Percentiles rank a stretch among this genome's conserved stretches.
These are phyloP conservation scores for Catocala fraxini DNA, from an alignment of 2,888 invertebrate genomes.

Conservation along the genomic window DNA sequence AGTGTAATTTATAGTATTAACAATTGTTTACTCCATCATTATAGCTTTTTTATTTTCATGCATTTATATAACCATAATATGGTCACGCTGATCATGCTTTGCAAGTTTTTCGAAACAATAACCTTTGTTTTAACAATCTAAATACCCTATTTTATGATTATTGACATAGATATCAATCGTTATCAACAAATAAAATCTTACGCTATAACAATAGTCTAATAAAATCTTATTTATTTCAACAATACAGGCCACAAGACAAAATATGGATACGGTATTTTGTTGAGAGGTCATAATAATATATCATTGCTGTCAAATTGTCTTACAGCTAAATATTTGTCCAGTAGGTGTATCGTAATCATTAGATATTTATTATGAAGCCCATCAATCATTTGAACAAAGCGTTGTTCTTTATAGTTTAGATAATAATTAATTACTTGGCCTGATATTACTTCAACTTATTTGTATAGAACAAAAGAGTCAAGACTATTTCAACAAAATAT, in stretches of 20 bases:
- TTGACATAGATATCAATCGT: neutral
- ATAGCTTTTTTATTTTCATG: no score
- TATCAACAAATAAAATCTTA: neutral
- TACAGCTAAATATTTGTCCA: slow-evolving; percentile 51
- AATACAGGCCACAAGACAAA: slow-evolving; percentile 21
- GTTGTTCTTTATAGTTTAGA: slow-evolving; percentile 41
- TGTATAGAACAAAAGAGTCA: no score
- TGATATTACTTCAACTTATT: no score
- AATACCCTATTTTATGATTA: no score
- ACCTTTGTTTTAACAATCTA: no score
- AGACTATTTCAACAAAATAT: no score
- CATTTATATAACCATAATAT: no score
- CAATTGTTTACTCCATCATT: no score
- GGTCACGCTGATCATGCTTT: no score
- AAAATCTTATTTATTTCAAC: slow-evolving; percentile 2
- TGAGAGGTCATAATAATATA: slow-evolving; percentile 42
- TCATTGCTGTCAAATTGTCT: slow-evolving; percentile 51
- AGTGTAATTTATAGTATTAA: no score
- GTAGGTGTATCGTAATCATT: slow-evolving; percentile 43
- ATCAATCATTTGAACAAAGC: slow-evolving; percentile 48
- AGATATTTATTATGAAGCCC: slow-evolving; percentile 39
- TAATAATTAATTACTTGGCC: slow-evolving; percentile 26
- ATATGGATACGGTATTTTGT: slow-evolving; percentile 32
- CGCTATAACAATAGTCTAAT: no score
- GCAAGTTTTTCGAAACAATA: no score